Evolutionary conservation across 1,140 invertebrate species (phyloP).

Genomic region (Zophobas morio): DNA sequence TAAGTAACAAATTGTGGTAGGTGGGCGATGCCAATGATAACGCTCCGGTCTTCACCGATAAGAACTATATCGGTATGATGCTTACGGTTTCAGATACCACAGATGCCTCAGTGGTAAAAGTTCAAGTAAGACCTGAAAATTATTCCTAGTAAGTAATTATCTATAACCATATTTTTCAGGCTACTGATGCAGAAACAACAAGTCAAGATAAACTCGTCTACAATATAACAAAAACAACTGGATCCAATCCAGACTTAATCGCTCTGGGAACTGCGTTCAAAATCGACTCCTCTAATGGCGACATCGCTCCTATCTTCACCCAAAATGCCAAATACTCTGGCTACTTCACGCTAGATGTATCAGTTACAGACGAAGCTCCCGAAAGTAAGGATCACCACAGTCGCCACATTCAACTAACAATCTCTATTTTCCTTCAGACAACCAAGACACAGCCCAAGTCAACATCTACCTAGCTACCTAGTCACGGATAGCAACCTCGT

Average conservation of each 20-base stretch:
- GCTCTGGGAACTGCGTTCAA: too few relatives aligned
- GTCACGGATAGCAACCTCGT: conserved; percentile 69
- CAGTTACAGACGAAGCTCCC: too few relatives aligned
- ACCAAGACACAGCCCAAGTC: conserved; percentile 57
- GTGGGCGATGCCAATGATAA: conserved; percentile 71
- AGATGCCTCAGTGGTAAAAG: conserved; percentile 62
- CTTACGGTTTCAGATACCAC: neutral
- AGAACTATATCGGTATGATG: conserved; percentile 69
- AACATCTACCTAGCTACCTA: conserved; percentile 50
- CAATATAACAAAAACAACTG: conserved; percentile 66
- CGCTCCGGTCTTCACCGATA: conserved; percentile 67
- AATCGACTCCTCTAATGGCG: too few relatives aligned
- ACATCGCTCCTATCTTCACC: too few relatives aligned
- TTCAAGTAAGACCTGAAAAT: conserved; percentile 63
- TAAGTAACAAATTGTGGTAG: conserved; percentile 58
- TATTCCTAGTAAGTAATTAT: too few relatives aligned
- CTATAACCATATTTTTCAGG: conserved; percentile 63
- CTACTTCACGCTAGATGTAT: too few relatives aligned
- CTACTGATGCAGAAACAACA: conserved; percentile 69
- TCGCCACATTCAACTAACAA: too few relatives aligned
- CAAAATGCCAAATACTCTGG: too few relatives aligned
- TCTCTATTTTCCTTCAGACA: too few relatives aligned
- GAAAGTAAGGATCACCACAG: too few relatives aligned
- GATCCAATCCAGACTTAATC: too few relatives aligned
- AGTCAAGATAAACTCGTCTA: conserved; percentile 59